Percentiles rank a stretch among this genome's conserved stretches.
phyloP scores from a whole-genome alignment of 1,140 invertebrate species.

The Drosophila nigrodunni region DNA sequence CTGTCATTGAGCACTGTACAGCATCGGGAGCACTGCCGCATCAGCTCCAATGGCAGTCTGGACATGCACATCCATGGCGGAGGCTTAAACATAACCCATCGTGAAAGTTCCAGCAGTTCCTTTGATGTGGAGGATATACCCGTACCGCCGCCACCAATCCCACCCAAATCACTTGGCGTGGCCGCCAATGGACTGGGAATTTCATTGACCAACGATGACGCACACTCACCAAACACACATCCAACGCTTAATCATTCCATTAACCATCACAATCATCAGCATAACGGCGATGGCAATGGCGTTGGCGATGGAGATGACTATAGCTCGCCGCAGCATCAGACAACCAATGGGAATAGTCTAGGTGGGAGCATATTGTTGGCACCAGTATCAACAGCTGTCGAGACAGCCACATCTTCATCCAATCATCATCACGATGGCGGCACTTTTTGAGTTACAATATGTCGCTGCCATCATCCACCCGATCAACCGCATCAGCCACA shows the following conservation, averaged over 20 bases:
- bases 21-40: constrained; percentile 76
- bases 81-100: constrained; percentile 74
- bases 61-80: constrained; percentile 52
- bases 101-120: constrained; percentile 73
- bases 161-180: constrained; percentile 75
- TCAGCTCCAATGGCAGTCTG: constrained; percentile 75
- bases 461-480: constrained; percentile 83
- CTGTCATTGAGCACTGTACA: constrained; percentile 72
- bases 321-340: constrained; percentile 53
- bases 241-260: constrained; percentile 72
- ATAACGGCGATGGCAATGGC: constrained; percentile 46
- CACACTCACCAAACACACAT: constrained; percentile 62
- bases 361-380: neutral
- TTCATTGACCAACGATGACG: constrained; percentile 46
- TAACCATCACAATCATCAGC: constrained; percentile 59
- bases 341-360: constrained; percentile 48
- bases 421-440: constrained; percentile 77
- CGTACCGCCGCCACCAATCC: constrained; percentile 78
- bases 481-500: constrained; percentile 79
- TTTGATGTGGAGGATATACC: constrained; percentile 81
- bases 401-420: constrained; percentile 53
- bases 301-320: constrained; percentile 49
- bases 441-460: constrained; percentile 85
- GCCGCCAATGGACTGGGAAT: constrained; percentile 50
- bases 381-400: constrained; percentile 47